These are phyloP conservation scores for Sinopyrophorus schimmeli DNA, from an alignment of 2,888 invertebrate genomes.

Conservation along the genomic window DNA sequence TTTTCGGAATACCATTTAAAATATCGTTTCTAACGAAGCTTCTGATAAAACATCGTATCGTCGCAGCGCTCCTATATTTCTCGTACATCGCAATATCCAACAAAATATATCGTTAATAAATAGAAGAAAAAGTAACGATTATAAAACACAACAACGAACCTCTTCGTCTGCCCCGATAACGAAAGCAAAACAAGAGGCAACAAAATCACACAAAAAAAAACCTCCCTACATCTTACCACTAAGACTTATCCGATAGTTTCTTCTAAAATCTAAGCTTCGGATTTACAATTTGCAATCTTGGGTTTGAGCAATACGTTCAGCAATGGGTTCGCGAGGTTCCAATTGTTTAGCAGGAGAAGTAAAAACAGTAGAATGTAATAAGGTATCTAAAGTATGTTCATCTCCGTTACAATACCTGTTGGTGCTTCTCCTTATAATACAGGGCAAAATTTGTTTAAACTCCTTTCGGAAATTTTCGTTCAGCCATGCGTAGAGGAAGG, in stretches of 20 bases:
- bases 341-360: slow-evolving; percentile 46
- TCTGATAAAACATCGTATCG: no score
- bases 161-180: slow-evolving; percentile 9
- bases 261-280: slow-evolving; percentile 20
- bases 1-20: no score
- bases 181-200: slow-evolving; percentile 5
- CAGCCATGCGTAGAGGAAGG: slow-evolving; percentile 96
- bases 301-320: slow-evolving; percentile 43
- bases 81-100: no score
- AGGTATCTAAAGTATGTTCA: slow-evolving; percentile 47
- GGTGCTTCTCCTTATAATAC: slow-evolving; percentile 53
- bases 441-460: slow-evolving; percentile 77
- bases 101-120: no score
- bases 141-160: slow-evolving; percentile 11
- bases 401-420: slow-evolving; percentile 45
- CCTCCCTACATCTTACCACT: slow-evolving; percentile 21
- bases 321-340: slow-evolving; percentile 48
- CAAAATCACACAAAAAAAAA: slow-evolving; percentile 9
- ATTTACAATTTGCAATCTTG: slow-evolving; percentile 45
- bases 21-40: no score
- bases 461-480: slow-evolving; percentile 95
- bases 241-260: slow-evolving; percentile 17
- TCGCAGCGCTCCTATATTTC: no score
- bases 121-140: no score
- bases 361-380: slow-evolving; percentile 45